Evolutionary conservation across 2,113 vertebrate species (phyloP), one percentile per base, ranked within the genome.

Genomic region (Lasiurus cinereus): DNA sequence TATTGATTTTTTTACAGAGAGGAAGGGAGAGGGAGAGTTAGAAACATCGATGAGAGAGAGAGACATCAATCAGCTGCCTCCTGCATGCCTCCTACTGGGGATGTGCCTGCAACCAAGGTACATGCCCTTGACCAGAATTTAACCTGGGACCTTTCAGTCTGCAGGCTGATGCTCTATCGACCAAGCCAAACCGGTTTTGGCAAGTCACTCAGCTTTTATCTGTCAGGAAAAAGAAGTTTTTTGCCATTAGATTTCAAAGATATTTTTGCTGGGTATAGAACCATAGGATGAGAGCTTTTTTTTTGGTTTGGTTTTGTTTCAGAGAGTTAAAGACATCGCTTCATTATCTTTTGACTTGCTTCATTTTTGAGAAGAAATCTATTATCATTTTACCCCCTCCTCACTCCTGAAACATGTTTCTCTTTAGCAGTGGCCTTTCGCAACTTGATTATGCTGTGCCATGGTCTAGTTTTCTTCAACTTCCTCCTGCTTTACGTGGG

Each of bases 191-290:
- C 39, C 39, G 39, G 39, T 39, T 39, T 39, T 39, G 39, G 39
- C 39, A 39, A 80, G 52, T 89, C 12, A 74, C 27, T 88, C 39
- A 82, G 46, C 56, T 90, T 80, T 90, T 79, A 79, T 83, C 76
- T 62, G 64, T 56, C 72, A 73, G 18, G 10, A 10, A 16, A 29
- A 54, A 56, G 50, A 8, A 62, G 5, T 88, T 21, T 85, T 85
- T 50, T 70, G 43, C 19, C 50, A 66, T 82, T 13, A 31, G 50
- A 7, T 87, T 54, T 92, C 22, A 90, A 80, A 77, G 93, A 39
- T 87, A 85, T 84, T 87, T 96, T 88, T 90, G 66, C 85, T 96
- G 83, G 94, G 88, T 96, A 94, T 95, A 92, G 91, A 97, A 96
- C 46, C 86, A 59, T 24, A 85, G 36, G 29, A 86, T 50, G n/a